These are phyloP conservation scores for Gymnoscopelus microlampas DNA, from an alignment of 2,797 vertebrate genomes.

Conservation along the genomic window DNA sequence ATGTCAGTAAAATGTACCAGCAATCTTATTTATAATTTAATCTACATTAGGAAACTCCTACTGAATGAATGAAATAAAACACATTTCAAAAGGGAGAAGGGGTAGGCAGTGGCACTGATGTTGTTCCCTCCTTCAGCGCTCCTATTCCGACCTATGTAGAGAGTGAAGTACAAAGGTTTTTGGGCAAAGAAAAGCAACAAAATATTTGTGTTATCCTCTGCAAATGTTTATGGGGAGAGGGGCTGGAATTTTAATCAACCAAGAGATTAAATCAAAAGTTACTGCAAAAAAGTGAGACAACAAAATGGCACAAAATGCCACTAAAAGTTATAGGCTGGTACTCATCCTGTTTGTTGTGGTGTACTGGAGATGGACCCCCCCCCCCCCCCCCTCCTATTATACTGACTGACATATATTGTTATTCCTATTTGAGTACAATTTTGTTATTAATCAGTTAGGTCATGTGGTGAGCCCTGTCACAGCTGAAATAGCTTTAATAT, in stretches of 20 bases:
- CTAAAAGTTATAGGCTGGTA: constrained; percentile 19
- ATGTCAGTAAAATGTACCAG: background rate
- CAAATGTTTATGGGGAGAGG: constrained; percentile 11
- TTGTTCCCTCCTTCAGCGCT: background rate
- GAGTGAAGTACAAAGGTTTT: background rate
- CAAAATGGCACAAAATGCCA: constrained; percentile 8
- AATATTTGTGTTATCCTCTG: background rate
- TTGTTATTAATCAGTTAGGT: constrained; percentile 81
- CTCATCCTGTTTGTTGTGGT: background rate
- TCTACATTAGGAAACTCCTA: too few relatives aligned
- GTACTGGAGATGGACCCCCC: too few relatives aligned
- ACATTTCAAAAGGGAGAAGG: background rate
- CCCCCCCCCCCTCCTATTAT: background rate
- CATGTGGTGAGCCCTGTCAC: constrained; percentile 77
- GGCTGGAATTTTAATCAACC: background rate
- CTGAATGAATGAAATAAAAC: background rate
- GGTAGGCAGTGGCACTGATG: background rate
- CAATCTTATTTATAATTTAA: too few relatives aligned
- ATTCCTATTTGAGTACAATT: constrained; percentile 71
- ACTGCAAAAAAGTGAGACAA: background rate
- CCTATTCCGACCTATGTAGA: background rate
- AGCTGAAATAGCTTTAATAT: constrained; percentile 79
- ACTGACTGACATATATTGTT: constrained; percentile 70
- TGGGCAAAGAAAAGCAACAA: background rate
- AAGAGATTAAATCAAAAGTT: background rate